Base-by-base conservation (phyloP, 1,140 invertebrate genomes). In the Helicoverpa zea region DNA sequence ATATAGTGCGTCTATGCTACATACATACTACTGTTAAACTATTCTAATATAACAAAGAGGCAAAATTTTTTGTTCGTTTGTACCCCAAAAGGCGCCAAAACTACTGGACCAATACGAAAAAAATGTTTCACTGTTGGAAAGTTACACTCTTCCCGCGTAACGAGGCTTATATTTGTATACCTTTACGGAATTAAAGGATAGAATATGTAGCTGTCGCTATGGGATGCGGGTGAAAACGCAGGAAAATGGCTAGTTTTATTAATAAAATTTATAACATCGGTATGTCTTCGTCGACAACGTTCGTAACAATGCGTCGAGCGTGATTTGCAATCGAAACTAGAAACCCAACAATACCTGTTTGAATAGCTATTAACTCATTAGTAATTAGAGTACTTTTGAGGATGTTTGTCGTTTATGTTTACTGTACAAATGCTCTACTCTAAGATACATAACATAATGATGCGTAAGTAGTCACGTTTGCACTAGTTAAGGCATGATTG, bases 331-430 rank as follows among this genome's bases (percentile, higher is more conserved):
- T 9, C 5, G 35, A 43, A 43, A 7, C 35, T 43, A 43, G 35
- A 43, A 43, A 43, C 35, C 13, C 3, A 54, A 70, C 3, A 29
- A 54, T 52, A 70, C 23, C 5, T 54, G 66, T 52, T 52, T 70
- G n/a, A 14, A 4, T 29, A 70, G n/a, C 49, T 70, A 52, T 52
- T 70, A 68, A 49, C 66, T 70, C 29, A 52, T 70, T 52, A 30
- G 4, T 70, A 54, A 52, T 70, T 52, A 30, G 4, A 70, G 66
- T 70, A 52, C 16, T 52, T 68, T 51, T 29, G 2, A 13, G 59
- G 49, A 70, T 70, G 66, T 70, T 70, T 70, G 66, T 5, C 14
- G n/a, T 70, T 30, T 49, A 49, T 66, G 13, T 70, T 52, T 29
- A 52, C 66, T 43, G 30, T 43, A 64, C 61, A 64, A 64, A 70